These are phyloP conservation scores for Helicoverpa assulta DNA, from an alignment of 2,888 invertebrate genomes.

Conservation along the genomic window DNA sequence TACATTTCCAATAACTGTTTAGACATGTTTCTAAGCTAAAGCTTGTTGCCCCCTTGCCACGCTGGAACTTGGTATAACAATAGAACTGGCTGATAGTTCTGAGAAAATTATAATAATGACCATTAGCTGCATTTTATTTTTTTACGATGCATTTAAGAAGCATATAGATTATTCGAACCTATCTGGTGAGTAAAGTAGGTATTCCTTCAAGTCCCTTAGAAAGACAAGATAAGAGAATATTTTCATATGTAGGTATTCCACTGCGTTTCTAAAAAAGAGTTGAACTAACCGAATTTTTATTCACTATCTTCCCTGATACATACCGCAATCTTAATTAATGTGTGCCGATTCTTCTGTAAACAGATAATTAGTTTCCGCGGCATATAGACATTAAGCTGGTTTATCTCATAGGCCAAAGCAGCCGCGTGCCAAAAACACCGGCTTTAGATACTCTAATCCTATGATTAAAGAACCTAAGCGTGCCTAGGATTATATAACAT, in stretches of 20 bases:
- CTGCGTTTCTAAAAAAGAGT: too few species aligned
- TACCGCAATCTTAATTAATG: not conserved
- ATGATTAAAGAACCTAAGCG: slow-evolving; percentile 23
- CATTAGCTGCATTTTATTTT: slow-evolving; percentile 29
- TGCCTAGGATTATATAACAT: slow-evolving; percentile 20
- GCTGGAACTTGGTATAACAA: slow-evolving; percentile 13
- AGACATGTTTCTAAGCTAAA: not conserved
- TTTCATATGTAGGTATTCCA: too few species aligned
- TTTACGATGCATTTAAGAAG: slow-evolving; percentile 17
- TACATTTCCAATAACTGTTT: slow-evolving; percentile 8
- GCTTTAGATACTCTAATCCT: slow-evolving; percentile 18
- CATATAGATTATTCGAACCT: not conserved
- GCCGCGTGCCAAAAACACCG: slow-evolving; percentile 5
- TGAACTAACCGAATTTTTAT: too few species aligned
- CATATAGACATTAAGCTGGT: slow-evolving; percentile 6
- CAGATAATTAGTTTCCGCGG: not conserved
- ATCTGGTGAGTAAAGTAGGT: slow-evolving; percentile 8
- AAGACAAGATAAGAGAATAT: too few species aligned
- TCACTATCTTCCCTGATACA: not conserved
- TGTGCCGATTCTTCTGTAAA: not conserved
- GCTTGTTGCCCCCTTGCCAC: not conserved
- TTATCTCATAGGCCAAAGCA: slow-evolving; percentile 15
- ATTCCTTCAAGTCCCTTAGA: too few species aligned
- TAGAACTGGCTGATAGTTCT: slow-evolving; percentile 8
- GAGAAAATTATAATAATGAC: slow-evolving; percentile 30